A percentile compares a stretch with the other conserved stretches of the same genome.
phyloP scores from a whole-genome alignment of 2,113 vertebrate genomes.

The Phaetusa simplex region DNA sequence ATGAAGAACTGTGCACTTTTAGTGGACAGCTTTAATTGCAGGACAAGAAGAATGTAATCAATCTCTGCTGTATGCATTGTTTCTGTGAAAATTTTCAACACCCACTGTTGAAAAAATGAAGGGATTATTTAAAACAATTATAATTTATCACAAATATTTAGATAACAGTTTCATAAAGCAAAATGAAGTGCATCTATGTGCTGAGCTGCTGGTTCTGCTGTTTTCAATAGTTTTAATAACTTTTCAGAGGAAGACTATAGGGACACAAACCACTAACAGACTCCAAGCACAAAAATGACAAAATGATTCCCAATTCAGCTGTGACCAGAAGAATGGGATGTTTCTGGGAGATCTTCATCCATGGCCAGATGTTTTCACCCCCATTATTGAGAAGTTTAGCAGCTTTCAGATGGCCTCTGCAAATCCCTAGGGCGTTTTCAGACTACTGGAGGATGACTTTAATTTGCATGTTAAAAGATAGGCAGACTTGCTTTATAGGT shows the following conservation, averaged over 20 bases:
- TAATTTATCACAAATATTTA: slow-evolving; percentile 9
- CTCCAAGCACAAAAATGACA: not conserved
- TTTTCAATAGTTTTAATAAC: not conserved
- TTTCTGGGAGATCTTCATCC: slow-evolving; percentile 76
- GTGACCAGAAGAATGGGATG: not conserved
- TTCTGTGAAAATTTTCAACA: not conserved
- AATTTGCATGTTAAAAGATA: slow-evolving; percentile 84
- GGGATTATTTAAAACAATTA: not conserved
- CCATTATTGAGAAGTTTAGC: slow-evolving; percentile 50
- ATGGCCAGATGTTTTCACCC: slow-evolving; percentile 66
- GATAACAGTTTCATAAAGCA: not conserved
- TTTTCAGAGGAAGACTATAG: not conserved
- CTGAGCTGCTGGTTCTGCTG: not conserved
- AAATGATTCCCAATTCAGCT: slow-evolving; percentile 19
- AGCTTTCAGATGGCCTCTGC: slow-evolving; percentile 68
- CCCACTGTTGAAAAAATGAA: not conserved
- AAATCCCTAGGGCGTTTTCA: slow-evolving; percentile 75
- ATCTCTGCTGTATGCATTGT: not conserved
- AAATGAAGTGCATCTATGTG: not conserved
- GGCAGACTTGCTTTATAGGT: slow-evolving; percentile 75
- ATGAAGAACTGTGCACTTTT: not conserved
- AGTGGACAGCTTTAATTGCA: not conserved
- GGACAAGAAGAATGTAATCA: not conserved
- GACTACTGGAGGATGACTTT: slow-evolving; percentile 79
- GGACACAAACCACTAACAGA: not conserved